Percentiles rank a stretch among this genome's conserved stretches.
These are phyloP conservation scores for Hippopotamus amphibius DNA, from an alignment of 2,113 vertebrate species.

Conservation along the genomic window DNA sequence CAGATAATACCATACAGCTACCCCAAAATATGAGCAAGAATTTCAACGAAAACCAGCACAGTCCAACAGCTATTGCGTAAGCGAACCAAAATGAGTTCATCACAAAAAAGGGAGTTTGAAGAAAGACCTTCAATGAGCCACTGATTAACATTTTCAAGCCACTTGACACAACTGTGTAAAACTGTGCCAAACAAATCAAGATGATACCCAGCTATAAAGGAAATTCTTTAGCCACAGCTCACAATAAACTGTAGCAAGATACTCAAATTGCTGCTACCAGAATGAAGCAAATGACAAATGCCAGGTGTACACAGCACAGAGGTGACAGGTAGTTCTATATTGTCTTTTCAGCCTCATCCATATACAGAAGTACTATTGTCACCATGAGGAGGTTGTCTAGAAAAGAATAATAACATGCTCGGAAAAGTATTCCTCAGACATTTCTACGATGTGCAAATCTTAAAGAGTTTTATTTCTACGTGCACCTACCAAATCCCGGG, in stretches of 20 bases:
- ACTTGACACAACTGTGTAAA: background rate
- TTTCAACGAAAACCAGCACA: background rate
- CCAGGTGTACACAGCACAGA: background rate
- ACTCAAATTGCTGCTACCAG: background rate
- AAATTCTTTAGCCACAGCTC: background rate
- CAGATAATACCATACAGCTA: background rate
- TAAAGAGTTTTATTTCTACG: slow-evolving; percentile 45
- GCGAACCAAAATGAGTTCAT: slow-evolving; percentile 16
- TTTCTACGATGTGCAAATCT: background rate
- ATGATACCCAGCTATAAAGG: background rate
- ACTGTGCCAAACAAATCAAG: background rate
- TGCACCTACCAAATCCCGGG: background rate
- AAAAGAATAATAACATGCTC: background rate
- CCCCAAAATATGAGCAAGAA: background rate
- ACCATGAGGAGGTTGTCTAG: background rate
- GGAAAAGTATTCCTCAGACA: background rate
- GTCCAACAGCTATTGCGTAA: background rate
- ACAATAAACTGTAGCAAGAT: slow-evolving; percentile 5
- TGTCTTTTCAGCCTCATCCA: background rate
- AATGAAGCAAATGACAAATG: slow-evolving; percentile 16
- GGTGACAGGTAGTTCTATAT: background rate
- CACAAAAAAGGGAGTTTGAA: background rate
- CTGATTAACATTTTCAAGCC: slow-evolving; percentile 19
- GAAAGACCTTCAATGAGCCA: background rate
- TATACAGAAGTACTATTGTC: background rate